Conservation (phyloP, 2,797 vertebrate genomes). For the Mus minutoides region DNA sequence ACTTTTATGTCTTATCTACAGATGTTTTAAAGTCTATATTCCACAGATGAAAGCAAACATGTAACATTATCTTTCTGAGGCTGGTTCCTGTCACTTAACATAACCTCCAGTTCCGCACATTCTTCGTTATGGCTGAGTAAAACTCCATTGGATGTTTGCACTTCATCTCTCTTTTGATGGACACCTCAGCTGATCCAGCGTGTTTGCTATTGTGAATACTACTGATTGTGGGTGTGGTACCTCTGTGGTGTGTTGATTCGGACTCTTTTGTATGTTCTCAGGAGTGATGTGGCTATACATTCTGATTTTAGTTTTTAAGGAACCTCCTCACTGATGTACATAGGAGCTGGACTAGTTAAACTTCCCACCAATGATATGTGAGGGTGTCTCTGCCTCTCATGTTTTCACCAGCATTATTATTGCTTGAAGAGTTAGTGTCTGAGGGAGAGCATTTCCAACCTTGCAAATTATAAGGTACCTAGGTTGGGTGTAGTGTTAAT, state of each 20-base stretch:
- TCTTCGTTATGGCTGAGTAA: not conserved
- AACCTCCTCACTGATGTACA: not conserved
- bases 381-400: not conserved
- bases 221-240: not conserved
- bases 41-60: not conserved
- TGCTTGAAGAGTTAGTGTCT: not conserved
- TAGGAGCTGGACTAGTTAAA: not conserved
- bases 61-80: not conserved
- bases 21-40: not conserved
- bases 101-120: not conserved
- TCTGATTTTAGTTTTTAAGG: not conserved
- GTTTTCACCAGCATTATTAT: not conserved
- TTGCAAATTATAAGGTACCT: not conserved
- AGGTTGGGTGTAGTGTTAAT: not conserved
- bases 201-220: not conserved
- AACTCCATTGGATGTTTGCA: not conserved
- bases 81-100: not conserved
- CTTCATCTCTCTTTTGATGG: not conserved
- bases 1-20: not conserved
- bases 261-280: not conserved
- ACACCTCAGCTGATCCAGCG: too few species aligned
- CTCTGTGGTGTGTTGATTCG: not conserved
- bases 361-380: not conserved
- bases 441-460: not conserved
- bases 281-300: not conserved